These are phyloP conservation scores for Zaprionus davidi DNA, from an alignment of 1,140 invertebrate genomes.

Conservation along the genomic window DNA sequence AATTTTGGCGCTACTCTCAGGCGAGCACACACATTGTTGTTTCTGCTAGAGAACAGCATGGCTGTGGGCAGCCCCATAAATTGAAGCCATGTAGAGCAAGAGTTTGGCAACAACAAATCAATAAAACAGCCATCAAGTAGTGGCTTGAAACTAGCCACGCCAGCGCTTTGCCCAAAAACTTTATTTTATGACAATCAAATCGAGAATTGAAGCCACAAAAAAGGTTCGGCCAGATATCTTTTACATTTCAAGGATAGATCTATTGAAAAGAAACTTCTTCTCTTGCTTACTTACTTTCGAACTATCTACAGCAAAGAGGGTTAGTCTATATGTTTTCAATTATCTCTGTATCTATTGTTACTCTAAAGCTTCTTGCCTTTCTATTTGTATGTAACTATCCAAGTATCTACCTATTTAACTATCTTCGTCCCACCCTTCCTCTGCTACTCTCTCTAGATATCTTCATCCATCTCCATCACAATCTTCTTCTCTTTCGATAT, in stretches of 20 bases:
- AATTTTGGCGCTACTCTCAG: slow-evolving; percentile 73
- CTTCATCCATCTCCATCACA: background rate
- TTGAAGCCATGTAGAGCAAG: slow-evolving; percentile 52
- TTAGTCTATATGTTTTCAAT: background rate
- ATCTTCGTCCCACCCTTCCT: background rate
- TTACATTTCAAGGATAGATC: background rate
- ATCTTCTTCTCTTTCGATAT: background rate
- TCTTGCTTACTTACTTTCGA: background rate
- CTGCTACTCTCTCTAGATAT: background rate
- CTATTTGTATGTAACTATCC: background rate
- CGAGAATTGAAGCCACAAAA: slow-evolving; percentile 27
- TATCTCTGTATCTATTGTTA: background rate
- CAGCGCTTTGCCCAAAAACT: slow-evolving; percentile 25
- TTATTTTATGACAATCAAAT: slow-evolving; percentile 29
- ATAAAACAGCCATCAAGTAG: slow-evolving; percentile 69
- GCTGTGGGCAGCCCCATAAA: slow-evolving; percentile 60
- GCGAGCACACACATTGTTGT: slow-evolving; percentile 37
- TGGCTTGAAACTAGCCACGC: slow-evolving; percentile 56
- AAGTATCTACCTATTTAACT: background rate
- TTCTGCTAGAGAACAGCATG: slow-evolving; percentile 27
- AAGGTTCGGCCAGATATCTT: slow-evolving; percentile 1
- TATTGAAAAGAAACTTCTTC: background rate
- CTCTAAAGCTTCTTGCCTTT: background rate
- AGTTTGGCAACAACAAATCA: slow-evolving; percentile 67
- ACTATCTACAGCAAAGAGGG: background rate